phyloP scores from a whole-genome alignment of 2,888 invertebrate species.

The Polyploca ridens region DNA sequence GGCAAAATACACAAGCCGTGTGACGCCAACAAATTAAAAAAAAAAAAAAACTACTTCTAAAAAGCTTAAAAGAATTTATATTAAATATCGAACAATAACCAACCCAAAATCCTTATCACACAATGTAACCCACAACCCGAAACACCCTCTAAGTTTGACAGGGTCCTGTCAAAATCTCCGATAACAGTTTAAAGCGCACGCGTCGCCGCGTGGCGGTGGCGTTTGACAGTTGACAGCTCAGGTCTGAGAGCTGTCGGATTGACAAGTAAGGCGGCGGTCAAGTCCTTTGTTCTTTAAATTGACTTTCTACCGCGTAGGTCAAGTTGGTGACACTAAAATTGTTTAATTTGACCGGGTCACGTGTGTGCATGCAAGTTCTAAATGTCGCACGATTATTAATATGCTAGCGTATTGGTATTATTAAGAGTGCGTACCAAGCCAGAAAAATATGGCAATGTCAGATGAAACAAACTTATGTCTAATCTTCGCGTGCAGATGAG shows the following conservation, averaged over 20 bases:
- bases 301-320: constrained; percentile 56
- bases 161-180: constrained; percentile 64
- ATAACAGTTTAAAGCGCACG: constrained; percentile 75
- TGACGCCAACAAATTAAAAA: too few relatives aligned
- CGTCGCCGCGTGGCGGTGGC: constrained; percentile 72
- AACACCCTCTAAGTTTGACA: constrained; percentile 62
- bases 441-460: too few relatives aligned
- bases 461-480: too few relatives aligned
- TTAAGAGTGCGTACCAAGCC: too few relatives aligned
- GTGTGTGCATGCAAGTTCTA: neutral
- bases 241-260: constrained; percentile 61
- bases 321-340: constrained; percentile 14
- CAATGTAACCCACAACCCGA: constrained; percentile 49
- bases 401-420: too few relatives aligned
- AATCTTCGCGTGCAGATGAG: too few relatives aligned
- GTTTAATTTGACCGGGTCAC: constrained; percentile 13
- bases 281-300: constrained; percentile 62
- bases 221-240: constrained; percentile 59
- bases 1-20: too few relatives aligned
- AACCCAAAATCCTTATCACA: constrained; percentile 22
- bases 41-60: neutral
- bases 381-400: too few relatives aligned
- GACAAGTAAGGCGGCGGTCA: constrained; percentile 59
- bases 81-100: constrained; percentile 8
- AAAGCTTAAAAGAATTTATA: neutral